Evolutionary conservation across 2,888 invertebrate species (phyloP).

Genomic region (Tridacna gigas): DNA sequence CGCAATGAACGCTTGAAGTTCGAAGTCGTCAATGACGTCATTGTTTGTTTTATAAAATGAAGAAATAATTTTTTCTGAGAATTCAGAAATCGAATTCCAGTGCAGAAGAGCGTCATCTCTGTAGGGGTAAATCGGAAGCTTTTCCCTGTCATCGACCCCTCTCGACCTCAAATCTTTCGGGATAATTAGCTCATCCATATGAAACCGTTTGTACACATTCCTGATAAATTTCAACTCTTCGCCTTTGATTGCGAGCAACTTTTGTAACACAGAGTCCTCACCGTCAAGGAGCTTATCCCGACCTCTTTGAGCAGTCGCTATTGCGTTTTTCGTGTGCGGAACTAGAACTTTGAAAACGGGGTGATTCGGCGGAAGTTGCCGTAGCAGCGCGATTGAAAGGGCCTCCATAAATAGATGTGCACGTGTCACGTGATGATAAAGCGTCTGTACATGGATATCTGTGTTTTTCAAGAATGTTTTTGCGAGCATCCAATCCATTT

Average conservation of each 20-base stretch:
- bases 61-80: conserved; percentile 41
- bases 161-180: conserved; percentile 47
- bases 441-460: conserved; percentile 55
- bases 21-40: conserved; percentile 47
- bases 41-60: conserved; percentile 51
- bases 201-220: conserved; percentile 47
- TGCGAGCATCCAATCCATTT: conserved; percentile 58
- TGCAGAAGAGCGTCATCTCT: conserved; percentile 56
- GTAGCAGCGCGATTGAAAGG: conserved; percentile 44
- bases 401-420: conserved; percentile 58
- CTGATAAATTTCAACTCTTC: conserved; percentile 31
- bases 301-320: conserved; percentile 56
- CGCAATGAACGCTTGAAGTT: conserved; percentile 49
- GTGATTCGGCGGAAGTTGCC: conserved; percentile 60
- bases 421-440: conserved; percentile 52
- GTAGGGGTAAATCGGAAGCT: conserved; percentile 58
- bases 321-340: conserved; percentile 47
- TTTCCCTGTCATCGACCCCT: conserved; percentile 48
- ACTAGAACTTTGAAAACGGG: conserved; percentile 61
- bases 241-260: conserved; percentile 49
- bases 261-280: conserved; percentile 52
- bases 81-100: conserved; percentile 48
- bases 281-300: conserved; percentile 50
- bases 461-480: conserved; percentile 60
- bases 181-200: conserved; percentile 42